A percentile compares a stretch with the other conserved stretches of the same genome.
Evolutionary conservation across 2,888 invertebrate species (phyloP).

Genomic region (Digitonthophagus gazella): DNA sequence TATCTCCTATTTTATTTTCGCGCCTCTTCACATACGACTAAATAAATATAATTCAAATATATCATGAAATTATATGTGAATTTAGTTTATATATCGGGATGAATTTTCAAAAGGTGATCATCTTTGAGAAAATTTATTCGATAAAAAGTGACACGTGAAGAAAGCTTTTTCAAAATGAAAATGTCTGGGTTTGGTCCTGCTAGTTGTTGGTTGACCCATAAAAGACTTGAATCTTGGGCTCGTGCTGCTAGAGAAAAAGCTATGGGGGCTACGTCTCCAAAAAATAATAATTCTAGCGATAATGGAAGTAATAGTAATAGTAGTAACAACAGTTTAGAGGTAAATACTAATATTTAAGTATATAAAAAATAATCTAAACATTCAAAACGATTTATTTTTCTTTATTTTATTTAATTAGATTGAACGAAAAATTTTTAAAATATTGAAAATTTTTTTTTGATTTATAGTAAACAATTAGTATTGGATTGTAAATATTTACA

Average conservation of each 20-base stretch:
- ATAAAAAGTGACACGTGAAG: too few relatives aligned
- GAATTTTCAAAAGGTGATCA: too few relatives aligned
- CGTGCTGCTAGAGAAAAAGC: constrained; percentile 70
- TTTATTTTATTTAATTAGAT: background rate
- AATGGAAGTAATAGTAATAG: constrained; percentile 54
- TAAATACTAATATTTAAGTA: constrained; percentile 30
- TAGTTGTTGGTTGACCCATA: constrained; percentile 75
- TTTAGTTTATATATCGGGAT: too few relatives aligned
- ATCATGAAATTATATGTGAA: too few relatives aligned
- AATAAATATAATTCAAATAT: too few relatives aligned
- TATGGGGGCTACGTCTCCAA: constrained; percentile 45
- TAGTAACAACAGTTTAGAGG: constrained; percentile 46
- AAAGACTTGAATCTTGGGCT: constrained; percentile 74
- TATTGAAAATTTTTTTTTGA: too few relatives aligned
- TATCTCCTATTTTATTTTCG: background rate
- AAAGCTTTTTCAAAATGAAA: too few relatives aligned
- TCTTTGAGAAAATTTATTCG: too few relatives aligned
- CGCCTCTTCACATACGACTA: too few relatives aligned
- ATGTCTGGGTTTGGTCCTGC: constrained; percentile 66
- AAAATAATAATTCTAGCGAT: constrained; percentile 53
- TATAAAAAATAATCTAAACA: background rate
- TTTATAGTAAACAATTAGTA: too few relatives aligned
- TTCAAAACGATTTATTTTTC: background rate
- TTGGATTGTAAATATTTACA: constrained; percentile 8
- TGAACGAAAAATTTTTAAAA: too few relatives aligned